phyloP scores from a whole-genome alignment of 2,113 vertebrate species.

The Clupea harengus region DNA sequence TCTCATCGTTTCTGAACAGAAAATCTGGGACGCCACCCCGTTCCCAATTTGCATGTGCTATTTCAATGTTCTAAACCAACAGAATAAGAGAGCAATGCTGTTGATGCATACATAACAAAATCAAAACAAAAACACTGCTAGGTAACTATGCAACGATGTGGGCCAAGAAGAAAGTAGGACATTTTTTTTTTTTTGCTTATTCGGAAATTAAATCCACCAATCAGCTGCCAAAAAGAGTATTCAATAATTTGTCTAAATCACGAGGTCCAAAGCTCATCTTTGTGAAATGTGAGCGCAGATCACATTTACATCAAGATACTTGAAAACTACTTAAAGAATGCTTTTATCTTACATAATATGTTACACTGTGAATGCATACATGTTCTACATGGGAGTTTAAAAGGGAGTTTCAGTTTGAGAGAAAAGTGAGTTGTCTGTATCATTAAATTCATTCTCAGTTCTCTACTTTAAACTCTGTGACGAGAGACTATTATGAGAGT shows the following conservation, averaged over 20 bases:
- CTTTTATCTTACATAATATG: neutral
- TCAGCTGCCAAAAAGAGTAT: slow-evolving; percentile 2
- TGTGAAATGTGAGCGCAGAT: neutral
- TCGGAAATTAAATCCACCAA: neutral
- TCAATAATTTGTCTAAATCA: neutral
- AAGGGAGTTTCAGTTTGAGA: neutral
- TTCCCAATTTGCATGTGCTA: neutral
- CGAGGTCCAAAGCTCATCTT: neutral
- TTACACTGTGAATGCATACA: too few relatives aligned
- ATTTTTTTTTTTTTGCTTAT: neutral
- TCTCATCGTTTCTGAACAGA: neutral
- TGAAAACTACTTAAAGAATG: neutral
- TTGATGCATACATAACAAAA: neutral
- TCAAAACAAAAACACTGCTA: neutral
- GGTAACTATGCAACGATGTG: neutral
- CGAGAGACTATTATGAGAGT: neutral
- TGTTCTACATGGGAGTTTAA: neutral
- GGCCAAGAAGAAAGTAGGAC: slow-evolving; percentile 13
- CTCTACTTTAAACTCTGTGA: neutral
- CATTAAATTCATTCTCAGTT: neutral
- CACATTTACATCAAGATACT: neutral
- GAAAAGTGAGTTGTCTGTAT: neutral
- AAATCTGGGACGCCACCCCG: neutral
- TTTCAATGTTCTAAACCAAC: neutral
- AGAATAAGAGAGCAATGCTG: neutral